phyloP scores from a whole-genome alignment of 2,888 invertebrate species.

The Pyrochroa serraticornis region DNA sequence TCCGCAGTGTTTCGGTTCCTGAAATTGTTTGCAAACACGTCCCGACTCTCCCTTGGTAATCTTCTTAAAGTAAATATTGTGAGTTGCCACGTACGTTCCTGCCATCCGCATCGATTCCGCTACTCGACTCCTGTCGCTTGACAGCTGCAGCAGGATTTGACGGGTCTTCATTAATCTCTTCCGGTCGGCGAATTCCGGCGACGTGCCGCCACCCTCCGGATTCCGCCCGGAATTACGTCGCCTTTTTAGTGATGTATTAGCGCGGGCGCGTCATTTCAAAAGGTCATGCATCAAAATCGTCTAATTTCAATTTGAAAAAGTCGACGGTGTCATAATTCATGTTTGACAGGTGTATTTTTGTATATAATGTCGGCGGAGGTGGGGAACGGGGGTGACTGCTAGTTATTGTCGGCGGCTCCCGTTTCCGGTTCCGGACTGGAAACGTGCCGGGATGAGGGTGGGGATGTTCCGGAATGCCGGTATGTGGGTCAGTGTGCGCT shows the following conservation, averaged over 20 bases:
- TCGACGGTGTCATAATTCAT: slow-evolving; percentile 14
- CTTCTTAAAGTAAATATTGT: slow-evolving; percentile 29
- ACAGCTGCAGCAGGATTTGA: slow-evolving; percentile 24
- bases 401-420: slow-evolving; percentile 10
- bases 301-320: slow-evolving; percentile 22
- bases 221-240: slow-evolving; percentile 8
- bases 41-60: slow-evolving; percentile 12
- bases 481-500: slow-evolving; percentile 14
- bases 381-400: slow-evolving; percentile 1
- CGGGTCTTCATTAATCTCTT: slow-evolving; percentile 19
- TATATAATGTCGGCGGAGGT: slow-evolving; percentile 6
- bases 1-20: too few relatives aligned
- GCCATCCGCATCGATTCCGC: slow-evolving; percentile 22
- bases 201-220: not conserved
- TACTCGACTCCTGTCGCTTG: slow-evolving; percentile 6
- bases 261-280: not conserved
- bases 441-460: slow-evolving; percentile 1
- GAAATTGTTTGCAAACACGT: slow-evolving; percentile 17
- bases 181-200: not conserved
- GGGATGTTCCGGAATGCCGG: slow-evolving; percentile 8
- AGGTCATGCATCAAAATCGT: slow-evolving; percentile 6
- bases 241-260: slow-evolving; percentile 4
- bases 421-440: slow-evolving; percentile 10
- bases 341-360: slow-evolving; percentile 18
- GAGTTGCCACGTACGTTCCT: slow-evolving; percentile 22